A percentile compares a stretch with the other conserved stretches of the same genome.
Conservation (phyloP, 2,113 vertebrate species). For the Pandion haliaetus region DNA sequence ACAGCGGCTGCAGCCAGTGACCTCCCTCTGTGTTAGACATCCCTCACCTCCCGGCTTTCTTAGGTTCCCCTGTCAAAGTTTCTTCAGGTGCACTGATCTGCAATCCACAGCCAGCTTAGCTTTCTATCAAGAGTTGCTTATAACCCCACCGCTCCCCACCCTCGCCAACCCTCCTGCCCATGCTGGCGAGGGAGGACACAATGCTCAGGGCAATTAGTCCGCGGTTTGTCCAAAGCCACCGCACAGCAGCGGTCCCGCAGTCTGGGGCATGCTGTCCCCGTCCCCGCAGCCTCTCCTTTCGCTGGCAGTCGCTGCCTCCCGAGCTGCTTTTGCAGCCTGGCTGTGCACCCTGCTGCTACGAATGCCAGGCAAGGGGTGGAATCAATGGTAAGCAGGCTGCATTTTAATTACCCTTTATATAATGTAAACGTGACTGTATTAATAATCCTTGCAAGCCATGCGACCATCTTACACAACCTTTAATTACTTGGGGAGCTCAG, state of each 20-base stretch:
- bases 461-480: conserved; percentile 3
- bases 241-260: neutral
- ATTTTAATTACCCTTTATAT: conserved; percentile 19
- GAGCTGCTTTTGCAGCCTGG: neutral
- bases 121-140: neutral
- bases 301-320: neutral
- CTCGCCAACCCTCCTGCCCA: neutral
- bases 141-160: accelerated
- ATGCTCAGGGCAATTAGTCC: accelerated
- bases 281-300: neutral
- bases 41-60: neutral
- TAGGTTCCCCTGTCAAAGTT: neutral
- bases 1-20: neutral
- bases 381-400: conserved; percentile 35
- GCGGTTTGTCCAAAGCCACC: neutral
- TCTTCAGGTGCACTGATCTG: neutral
- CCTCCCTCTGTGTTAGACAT: neutral
- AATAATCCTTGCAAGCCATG: conserved; percentile 34
- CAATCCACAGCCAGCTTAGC: neutral
- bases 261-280: neutral
- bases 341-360: neutral
- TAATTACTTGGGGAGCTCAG: conserved; percentile 19
- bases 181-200: neutral
- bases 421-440: conserved; percentile 16
- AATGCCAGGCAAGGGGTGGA: neutral